phyloP scores from a whole-genome alignment of 2,888 invertebrate genomes.

The Stenchaetothrips biformis region DNA sequence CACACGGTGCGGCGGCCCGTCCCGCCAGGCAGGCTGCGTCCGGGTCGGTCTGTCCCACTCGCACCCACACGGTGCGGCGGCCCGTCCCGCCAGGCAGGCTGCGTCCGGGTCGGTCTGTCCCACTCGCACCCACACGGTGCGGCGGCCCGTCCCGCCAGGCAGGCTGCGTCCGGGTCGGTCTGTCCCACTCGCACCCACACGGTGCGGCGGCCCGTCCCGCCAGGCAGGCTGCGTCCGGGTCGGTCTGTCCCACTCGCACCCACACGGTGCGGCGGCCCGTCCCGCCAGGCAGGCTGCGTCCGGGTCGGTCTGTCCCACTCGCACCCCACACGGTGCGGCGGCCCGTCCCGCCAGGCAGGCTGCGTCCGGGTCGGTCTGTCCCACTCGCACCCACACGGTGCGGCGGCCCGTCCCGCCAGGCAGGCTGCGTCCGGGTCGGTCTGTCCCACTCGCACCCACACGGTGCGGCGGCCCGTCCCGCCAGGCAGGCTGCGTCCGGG shows the following conservation, averaged over 20 bases:
- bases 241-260: not conserved
- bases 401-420: too few relatives aligned
- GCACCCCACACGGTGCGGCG: not conserved
- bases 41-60: not conserved
- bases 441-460: too few relatives aligned
- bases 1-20: not conserved
- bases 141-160: not conserved
- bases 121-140: not conserved
- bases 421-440: too few relatives aligned
- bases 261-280: not conserved
- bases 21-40: not conserved
- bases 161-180: not conserved
- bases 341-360: not conserved
- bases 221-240: not conserved
- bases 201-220: not conserved
- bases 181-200: not conserved
- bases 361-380: not conserved
- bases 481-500: not conserved
- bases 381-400: not conserved
- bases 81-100: not conserved
- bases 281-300: not conserved
- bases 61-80: not conserved
- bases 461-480: not conserved
- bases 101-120: not conserved
- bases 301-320: not conserved